Evolutionary conservation across 2,888 invertebrate genomes (phyloP).

Genomic region (Lycocerus yunnanus): DNA sequence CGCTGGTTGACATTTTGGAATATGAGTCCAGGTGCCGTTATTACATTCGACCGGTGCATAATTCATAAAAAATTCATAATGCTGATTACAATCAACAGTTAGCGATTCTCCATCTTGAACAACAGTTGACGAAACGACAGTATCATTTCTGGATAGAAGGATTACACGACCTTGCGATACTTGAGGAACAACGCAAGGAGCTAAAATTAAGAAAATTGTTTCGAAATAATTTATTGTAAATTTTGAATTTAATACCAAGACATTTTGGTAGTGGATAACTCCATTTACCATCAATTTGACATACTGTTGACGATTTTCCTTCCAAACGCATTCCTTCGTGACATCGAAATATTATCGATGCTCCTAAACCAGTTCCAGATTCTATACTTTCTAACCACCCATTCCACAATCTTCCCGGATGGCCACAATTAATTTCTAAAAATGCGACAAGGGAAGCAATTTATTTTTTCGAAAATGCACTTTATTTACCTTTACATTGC

Average conservation of each 20-base stretch:
- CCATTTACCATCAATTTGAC: constrained; percentile 94
- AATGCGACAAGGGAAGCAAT: too few relatives aligned
- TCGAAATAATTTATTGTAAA: neutral
- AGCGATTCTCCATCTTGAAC: constrained; percentile 75
- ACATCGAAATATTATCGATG: constrained; percentile 91
- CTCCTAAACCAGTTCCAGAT: constrained; percentile 86
- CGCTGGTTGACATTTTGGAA: constrained; percentile 83
- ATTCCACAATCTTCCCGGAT: constrained; percentile 91
- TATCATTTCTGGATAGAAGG: constrained; percentile 63
- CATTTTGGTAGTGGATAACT: constrained; percentile 91
- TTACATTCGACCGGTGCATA: constrained; percentile 81
- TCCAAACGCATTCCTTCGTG: constrained; percentile 89
- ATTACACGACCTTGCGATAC: constrained; percentile 79
- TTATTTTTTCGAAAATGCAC: neutral
- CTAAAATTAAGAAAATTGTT: constrained; percentile 56
- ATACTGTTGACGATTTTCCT: constrained; percentile 88
- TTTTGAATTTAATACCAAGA: constrained; percentile 65
- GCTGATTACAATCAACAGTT: constrained; percentile 80
- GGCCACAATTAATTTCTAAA: constrained; percentile 92
- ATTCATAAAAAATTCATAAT: constrained; percentile 82
- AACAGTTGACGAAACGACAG: constrained; percentile 59
- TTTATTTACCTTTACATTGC: constrained; percentile 79
- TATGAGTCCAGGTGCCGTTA: constrained; percentile 95
- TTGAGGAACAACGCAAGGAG: constrained; percentile 92
- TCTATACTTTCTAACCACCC: constrained; percentile 94